These are phyloP conservation scores for Pagetopsis macropterus DNA, from an alignment of 2,797 vertebrate genomes.

Conservation along the genomic window DNA sequence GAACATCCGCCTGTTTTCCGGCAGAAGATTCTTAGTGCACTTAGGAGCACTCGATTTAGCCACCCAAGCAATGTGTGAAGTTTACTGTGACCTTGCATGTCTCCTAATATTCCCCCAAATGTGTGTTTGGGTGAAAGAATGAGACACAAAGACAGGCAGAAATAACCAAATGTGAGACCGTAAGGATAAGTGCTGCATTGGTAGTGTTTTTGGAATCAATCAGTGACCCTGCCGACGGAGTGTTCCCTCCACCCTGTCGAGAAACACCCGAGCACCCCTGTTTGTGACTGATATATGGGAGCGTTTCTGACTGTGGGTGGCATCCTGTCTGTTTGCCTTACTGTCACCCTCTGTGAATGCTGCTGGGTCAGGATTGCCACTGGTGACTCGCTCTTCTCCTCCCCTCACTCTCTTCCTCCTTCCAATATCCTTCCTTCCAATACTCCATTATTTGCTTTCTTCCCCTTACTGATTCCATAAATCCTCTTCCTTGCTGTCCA, in stretches of 20 bases:
- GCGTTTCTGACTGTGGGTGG: constrained; percentile 76
- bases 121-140: background rate
- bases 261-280: constrained; percentile 30
- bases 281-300: constrained; percentile 66
- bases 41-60: background rate
- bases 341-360: constrained; percentile 69
- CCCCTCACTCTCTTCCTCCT: constrained; percentile 22
- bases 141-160: background rate
- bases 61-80: background rate
- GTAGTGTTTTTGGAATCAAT: constrained; percentile 42
- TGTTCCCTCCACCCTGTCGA: constrained; percentile 46
- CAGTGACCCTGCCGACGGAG: constrained; percentile 56
- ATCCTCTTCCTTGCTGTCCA: background rate
- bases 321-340: constrained; percentile 78
- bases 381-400: constrained; percentile 43
- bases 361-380: constrained; percentile 51
- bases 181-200: constrained; percentile 22
- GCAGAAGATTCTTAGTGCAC: background rate
- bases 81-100: background rate
- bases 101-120: background rate
- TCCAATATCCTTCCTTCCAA: background rate
- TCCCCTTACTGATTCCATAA: background rate
- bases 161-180: background rate
- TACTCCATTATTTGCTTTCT: background rate
- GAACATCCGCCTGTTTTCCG: background rate